Percentiles rank a stretch among this genome's conserved stretches.
Evolutionary conservation across 2,888 invertebrate genomes (phyloP).

Genomic region (Callinectes sapidus): DNA sequence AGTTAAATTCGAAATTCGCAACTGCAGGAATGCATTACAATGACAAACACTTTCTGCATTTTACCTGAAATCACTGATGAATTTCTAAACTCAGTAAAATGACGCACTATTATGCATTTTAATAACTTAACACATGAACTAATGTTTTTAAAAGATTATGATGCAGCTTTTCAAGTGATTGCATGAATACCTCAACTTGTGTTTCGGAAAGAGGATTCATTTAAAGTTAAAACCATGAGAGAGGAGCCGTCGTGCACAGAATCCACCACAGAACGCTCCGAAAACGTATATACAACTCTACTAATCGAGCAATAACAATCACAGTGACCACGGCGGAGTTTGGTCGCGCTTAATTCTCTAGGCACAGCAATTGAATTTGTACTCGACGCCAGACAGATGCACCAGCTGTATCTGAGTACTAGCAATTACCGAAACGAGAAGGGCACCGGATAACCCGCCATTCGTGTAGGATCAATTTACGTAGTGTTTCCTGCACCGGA

Average conservation of each 20-base stretch:
- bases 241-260: no score
- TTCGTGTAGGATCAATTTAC: background rate
- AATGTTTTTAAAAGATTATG: background rate
- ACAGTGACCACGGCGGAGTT: no score
- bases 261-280: no score
- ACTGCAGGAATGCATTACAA: no score
- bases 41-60: no score
- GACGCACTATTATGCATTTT: background rate
- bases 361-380: background rate
- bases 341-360: no score
- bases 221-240: no score
- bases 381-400: background rate
- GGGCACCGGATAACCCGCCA: background rate
- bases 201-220: no score
- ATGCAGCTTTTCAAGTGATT: background rate
- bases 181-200: background rate
- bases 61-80: no score
- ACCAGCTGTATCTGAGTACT: background rate
- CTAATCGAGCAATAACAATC: no score
- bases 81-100: background rate
- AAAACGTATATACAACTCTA: no score
- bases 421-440: background rate
- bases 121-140: background rate
- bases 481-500: background rate
- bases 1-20: no score